Evolutionary conservation across 2,113 vertebrate genomes (phyloP).

Genomic region (Callospermophilus lateralis): DNA sequence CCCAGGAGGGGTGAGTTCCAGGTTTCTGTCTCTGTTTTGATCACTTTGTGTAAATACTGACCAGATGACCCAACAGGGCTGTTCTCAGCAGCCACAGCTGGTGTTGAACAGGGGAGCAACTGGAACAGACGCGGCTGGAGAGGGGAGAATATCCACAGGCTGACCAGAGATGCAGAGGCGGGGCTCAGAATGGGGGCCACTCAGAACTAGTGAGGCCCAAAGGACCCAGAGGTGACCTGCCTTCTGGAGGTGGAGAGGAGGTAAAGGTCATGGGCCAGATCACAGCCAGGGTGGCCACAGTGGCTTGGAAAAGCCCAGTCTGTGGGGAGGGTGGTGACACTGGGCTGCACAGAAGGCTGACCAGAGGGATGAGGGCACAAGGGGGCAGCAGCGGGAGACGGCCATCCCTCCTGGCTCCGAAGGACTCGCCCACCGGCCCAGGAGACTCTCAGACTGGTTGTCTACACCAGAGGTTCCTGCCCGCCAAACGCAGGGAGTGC

Average conservation of each 20-base stretch:
- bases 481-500: background rate
- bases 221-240: background rate
- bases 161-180: background rate
- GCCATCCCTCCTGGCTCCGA: too few species aligned
- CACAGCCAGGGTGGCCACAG: background rate
- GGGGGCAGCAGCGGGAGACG: background rate
- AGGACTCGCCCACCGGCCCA: too few species aligned
- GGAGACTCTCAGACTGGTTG: too few species aligned
- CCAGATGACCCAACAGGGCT: rapidly evolving
- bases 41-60: background rate
- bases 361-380: background rate
- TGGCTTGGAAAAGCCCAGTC: background rate
- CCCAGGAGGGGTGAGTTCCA: rapidly evolving
- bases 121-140: too few species aligned
- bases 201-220: background rate
- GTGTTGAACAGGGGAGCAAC: rapidly evolving
- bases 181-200: background rate
- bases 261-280: background rate
- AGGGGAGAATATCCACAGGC: background rate
- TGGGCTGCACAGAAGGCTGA: background rate
- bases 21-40: background rate
- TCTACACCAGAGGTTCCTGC: background rate
- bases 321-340: rapidly evolving
- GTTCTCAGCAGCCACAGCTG: background rate
- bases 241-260: background rate